Evolutionary conservation across 1,140 invertebrate genomes (phyloP).

Genomic region (Arctopsyche grandis): DNA sequence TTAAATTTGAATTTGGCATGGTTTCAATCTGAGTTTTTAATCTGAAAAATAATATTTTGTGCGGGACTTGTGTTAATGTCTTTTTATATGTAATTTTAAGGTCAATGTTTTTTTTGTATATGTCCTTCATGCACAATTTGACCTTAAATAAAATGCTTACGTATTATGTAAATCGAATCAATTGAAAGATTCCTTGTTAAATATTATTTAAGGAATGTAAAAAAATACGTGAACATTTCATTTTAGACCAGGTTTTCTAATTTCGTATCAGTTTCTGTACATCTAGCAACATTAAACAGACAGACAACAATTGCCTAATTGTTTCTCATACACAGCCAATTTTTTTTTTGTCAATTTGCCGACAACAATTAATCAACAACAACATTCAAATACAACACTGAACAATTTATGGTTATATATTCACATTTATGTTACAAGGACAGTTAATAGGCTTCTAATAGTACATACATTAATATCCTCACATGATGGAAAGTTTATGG

Average conservation of each 20-base stretch:
- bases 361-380: constrained; percentile 15
- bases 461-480: constrained; percentile 26
- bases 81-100: background rate
- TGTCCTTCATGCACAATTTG: constrained; percentile 27
- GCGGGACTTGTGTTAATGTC: constrained; percentile 6
- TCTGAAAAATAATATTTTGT: background rate
- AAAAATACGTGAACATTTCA: background rate
- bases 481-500: constrained; percentile 20
- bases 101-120: background rate
- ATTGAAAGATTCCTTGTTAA: constrained; percentile 7
- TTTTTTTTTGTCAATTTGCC: constrained; percentile 9
- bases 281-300: constrained; percentile 36
- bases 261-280: constrained; percentile 15
- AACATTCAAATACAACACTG: constrained; percentile 23
- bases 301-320: constrained; percentile 34
- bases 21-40: no score
- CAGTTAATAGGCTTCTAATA: constrained; percentile 30
- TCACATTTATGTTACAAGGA: constrained; percentile 34
- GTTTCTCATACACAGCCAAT: constrained; percentile 33
- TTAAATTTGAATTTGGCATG: no score
- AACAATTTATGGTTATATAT: constrained; percentile 20
- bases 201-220: background rate
- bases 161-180: background rate
- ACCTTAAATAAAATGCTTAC: background rate
- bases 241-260: constrained; percentile 2